These are phyloP conservation scores for Actenoides hombroni DNA, from an alignment of 2,113 vertebrate species.

Conservation along the genomic window DNA sequence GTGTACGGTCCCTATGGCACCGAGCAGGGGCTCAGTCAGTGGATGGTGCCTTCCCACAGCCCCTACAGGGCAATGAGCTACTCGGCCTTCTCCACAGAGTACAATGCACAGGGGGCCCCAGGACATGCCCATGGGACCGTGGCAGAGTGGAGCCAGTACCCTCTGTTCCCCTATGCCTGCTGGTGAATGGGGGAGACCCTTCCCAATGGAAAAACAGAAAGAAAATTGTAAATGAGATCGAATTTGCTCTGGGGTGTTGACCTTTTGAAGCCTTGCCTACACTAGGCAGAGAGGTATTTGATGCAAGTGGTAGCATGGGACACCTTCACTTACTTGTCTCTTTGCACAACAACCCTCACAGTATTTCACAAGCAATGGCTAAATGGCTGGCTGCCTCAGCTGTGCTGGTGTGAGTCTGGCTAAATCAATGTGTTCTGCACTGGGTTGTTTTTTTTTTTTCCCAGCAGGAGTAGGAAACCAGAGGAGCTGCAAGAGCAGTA, in stretches of 20 bases:
- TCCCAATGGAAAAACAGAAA: neutral
- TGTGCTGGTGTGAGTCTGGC: neutral
- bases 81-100: constrained; percentile 79
- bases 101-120: constrained; percentile 77
- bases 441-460: neutral
- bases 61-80: constrained; percentile 77
- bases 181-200: constrained; percentile 74
- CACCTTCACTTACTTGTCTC: neutral
- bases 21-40: constrained; percentile 82
- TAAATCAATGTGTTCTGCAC: neutral
- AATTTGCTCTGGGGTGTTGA: neutral
- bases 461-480: neutral
- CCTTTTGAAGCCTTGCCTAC: neutral
- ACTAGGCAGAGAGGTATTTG: neutral
- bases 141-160: constrained; percentile 89
- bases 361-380: neutral
- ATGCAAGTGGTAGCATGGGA: neutral
- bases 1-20: constrained; percentile 78
- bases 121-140: constrained; percentile 81
- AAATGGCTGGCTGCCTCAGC: neutral
- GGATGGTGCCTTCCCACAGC: constrained; percentile 77
- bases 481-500: neutral
- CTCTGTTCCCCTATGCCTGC: constrained; percentile 88
- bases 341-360: neutral
- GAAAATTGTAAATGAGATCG: constrained; percentile 40